phyloP scores from a whole-genome alignment of 23 tunicate species.

The Ciona savignyi region DNA sequence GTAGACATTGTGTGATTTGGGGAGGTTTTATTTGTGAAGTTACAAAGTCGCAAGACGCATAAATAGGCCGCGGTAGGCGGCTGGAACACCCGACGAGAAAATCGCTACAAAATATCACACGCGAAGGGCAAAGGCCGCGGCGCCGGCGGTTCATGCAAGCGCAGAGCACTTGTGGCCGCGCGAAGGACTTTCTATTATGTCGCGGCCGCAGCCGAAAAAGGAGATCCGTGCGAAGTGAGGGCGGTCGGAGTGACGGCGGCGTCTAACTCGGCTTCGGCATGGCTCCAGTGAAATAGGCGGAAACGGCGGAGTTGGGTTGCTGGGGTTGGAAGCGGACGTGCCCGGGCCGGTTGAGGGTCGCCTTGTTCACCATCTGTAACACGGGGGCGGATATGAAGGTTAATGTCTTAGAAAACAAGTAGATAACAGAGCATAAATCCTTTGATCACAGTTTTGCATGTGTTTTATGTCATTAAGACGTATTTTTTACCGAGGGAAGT shows the following conservation, averaged over 20 bases:
- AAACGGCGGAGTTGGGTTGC: not conserved
- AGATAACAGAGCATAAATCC: too few relatives aligned
- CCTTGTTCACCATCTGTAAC: not conserved
- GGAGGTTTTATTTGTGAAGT: not conserved
- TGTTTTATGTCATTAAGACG: too few relatives aligned
- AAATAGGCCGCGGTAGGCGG: not conserved
- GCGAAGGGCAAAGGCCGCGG: not conserved
- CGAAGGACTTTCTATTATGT: not conserved
- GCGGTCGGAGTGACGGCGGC: too few relatives aligned
- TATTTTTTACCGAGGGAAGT: too few relatives aligned
- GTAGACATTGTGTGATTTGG: not conserved
- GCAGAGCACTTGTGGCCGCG: not conserved
- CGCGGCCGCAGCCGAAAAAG: not conserved
- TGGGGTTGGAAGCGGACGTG: not conserved
- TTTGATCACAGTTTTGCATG: too few relatives aligned
- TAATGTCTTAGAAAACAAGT: too few relatives aligned
- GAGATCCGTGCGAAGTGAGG: too few relatives aligned
- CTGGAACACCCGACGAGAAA: not conserved
- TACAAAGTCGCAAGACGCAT: not conserved
- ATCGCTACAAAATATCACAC: not conserved
- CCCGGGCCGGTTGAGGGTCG: not conserved
- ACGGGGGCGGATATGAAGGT: too few relatives aligned
- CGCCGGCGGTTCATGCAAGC: not conserved
- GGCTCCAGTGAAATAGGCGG: not conserved
- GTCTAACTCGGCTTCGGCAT: slow-evolving; percentile 1